Evolutionary conservation across 2,888 invertebrate species (phyloP), one percentile per base, ranked within the genome.

Genomic region (Frankliniella intonsa): DNA sequence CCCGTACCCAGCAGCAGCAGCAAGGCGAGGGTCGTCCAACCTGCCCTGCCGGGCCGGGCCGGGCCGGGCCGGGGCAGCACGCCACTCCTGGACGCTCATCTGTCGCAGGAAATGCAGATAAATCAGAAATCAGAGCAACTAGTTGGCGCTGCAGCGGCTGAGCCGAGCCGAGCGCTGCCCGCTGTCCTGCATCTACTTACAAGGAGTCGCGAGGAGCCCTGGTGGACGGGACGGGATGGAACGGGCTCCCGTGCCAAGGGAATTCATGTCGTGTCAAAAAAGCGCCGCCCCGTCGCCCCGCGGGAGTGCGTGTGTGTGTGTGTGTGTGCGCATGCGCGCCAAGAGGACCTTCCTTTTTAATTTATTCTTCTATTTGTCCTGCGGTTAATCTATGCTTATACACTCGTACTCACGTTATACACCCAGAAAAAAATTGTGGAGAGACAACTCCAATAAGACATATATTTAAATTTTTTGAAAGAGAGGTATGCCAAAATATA

Each of bases 111-210:
- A 69, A 69, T 69, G 69, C 69, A 69, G 69, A 69, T 69, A 69
- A 69, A 69, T 69, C 69, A 69, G 69, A 69, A 69, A 69, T 69
- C 69, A 69, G 69, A 69, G 69, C 69, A 69, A 69, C 69, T 69
- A 69, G 69, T 22, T 22, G 22, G 69, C 69, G 62, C n/a, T 38
- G 38, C 38, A 38, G 38, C 38, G 5, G 38, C 38, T 3, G 38
- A 2, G 38, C n/a, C n/a, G n/a, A n/a, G 38, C 38, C 38, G 38
- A 38, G 38, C 38, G 38, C 38, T 38, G 3, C 38, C 55, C 55
- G 55, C 55, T 55, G 55, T 55, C 55, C 55, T 55, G 55, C 55
- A 55, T 69, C 69, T 69, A 22, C 69, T 69, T 69, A 69, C 55
- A 55, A 55, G 55, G 17, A 55, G 55, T 38, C 38, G 38, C 55